Base-by-base conservation (phyloP, 2,888 invertebrate species). In the Rhingia rostrata region DNA sequence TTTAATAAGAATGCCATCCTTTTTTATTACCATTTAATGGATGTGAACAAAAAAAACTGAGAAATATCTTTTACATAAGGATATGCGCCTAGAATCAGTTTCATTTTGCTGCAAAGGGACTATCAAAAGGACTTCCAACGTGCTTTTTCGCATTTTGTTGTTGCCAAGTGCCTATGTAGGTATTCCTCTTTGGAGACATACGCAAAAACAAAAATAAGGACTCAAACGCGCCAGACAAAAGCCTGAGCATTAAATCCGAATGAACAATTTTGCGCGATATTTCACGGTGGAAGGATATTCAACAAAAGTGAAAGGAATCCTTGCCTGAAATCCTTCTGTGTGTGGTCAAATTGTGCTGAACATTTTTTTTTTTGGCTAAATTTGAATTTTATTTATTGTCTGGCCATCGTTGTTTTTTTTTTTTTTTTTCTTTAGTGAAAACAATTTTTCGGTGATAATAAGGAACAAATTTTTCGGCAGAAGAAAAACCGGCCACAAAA, bases 11-110 rank as follows among this genome's bases (percentile, higher is more conserved):
- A 75, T 43, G 41, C 61, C 75, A 61, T 70, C 43, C 60, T 75
- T 79, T 77, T 74, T 75, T 84, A 80, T 84, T 79, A 70, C 64
- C 74, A 75, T 84, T 84, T 84, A 84, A 80, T 84, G 54, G 64
- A 79, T 74, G 74, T 63, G 22, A 22, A 22, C 22, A 22, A 22
- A 22, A 22, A 22, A 22, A 22, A 22, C 22, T 22, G 2, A 22
- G 22, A 22, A 22, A 22, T 22, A 1, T 61, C 32, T 47, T 47
- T 35, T 61, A 54, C 56, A 63, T 58, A 69, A 45, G 74, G 67
- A 61, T 72, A 2, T 22, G 54, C 54, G 66, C 60, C 43, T 43
- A 47, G 66, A 61, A 67, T 82, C 66, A 33, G 61, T 72, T 67
- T 63, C 37, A 47, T 69, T 22, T 49, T 69, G 47, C 58, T 56